phyloP scores from a whole-genome alignment of 2,113 vertebrate species.

The Sinocyclocheilus anophthalmus region DNA sequence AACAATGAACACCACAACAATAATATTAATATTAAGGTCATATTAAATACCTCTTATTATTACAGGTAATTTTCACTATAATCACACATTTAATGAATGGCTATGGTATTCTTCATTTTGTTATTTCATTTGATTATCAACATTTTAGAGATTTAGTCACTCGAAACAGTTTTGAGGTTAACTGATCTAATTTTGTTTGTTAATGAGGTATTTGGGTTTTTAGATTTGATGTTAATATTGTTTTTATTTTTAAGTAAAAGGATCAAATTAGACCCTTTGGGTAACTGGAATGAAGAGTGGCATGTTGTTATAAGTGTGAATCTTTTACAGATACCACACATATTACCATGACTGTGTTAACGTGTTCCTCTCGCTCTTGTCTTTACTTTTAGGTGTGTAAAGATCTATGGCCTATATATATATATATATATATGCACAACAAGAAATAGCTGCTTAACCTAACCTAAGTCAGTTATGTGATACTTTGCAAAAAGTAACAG shows the following conservation, averaged over 20 bases:
- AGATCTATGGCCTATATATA: background rate
- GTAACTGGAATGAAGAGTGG: too few species aligned
- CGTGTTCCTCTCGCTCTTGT: background rate
- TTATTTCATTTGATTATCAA: background rate
- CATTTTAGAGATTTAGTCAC: background rate
- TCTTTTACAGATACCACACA: too few species aligned
- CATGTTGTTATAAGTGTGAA: too few species aligned
- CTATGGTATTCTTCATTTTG: background rate
- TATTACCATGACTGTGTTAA: background rate
- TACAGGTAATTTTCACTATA: background rate
- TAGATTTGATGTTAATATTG: background rate
- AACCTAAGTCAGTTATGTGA: background rate
- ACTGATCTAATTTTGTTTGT: background rate
- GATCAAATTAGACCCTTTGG: too few species aligned
- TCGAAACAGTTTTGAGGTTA: background rate
- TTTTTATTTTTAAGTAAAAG: too few species aligned
- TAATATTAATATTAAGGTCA: too few species aligned
- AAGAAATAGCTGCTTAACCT: background rate
- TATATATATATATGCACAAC: too few species aligned
- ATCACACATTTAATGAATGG: background rate
- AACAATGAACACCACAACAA: too few species aligned
- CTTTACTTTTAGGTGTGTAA: slow-evolving; percentile 75
- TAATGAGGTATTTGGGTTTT: background rate
- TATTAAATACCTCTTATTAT: too few species aligned
- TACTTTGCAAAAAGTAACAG: background rate